These are phyloP conservation scores for Macrophya alboannulata DNA, from an alignment of 2,888 invertebrate genomes.

Conservation along the genomic window DNA sequence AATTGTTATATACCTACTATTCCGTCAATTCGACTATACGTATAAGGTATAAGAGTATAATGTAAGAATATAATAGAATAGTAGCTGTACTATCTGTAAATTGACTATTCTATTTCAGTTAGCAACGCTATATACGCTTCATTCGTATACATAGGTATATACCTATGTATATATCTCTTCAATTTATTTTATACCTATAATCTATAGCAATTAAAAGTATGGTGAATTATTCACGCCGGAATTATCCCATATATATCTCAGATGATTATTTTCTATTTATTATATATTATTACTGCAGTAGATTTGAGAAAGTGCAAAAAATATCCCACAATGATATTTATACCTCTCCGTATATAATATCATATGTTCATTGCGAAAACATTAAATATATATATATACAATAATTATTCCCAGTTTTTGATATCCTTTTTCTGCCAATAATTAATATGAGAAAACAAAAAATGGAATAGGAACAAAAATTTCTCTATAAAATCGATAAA, in stretches of 20 bases:
- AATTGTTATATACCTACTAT: not conserved
- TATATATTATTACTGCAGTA: not conserved
- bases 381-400: not conserved
- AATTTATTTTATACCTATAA: not conserved
- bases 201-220: not conserved
- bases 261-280: not conserved
- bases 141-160: not conserved
- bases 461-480: no score
- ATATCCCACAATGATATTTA: not conserved
- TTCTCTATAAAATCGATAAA: no score
- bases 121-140: constrained; percentile 3
- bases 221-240: not conserved
- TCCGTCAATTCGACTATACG: not conserved
- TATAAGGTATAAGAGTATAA: not conserved
- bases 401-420: constrained; percentile 4
- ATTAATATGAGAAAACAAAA: no score
- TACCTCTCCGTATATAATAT: no score
- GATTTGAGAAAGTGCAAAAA: constrained; percentile 4
- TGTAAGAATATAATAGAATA: not conserved
- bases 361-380: not conserved
- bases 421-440: not conserved
- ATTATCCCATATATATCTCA: not conserved
- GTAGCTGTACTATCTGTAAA: not conserved
- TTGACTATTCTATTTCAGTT: constrained; percentile 1
- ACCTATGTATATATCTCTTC: not conserved